phyloP scores from a whole-genome alignment of 2,888 invertebrate genomes.

The Thalpophila matura region DNA sequence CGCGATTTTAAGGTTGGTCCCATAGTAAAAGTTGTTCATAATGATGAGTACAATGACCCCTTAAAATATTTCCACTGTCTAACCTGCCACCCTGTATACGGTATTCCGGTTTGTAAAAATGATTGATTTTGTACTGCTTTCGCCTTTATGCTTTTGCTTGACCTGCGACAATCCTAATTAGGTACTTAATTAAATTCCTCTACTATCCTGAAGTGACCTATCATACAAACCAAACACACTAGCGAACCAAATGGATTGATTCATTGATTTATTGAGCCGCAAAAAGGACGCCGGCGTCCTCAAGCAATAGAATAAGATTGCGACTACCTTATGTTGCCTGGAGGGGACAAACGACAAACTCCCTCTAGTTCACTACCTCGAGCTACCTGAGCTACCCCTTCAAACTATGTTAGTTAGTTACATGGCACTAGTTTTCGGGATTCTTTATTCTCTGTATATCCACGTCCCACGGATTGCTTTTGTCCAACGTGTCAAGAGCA shows the following conservation, averaged over 20 bases:
- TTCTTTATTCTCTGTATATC: conserved; percentile 37
- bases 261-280: too few species aligned
- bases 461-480: conserved; percentile 41
- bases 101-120: neutral
- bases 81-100: too few species aligned
- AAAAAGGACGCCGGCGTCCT: too few species aligned
- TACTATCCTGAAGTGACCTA: neutral
- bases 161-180: too few species aligned
- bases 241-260: conserved; percentile 2
- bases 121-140: neutral
- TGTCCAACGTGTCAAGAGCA: conserved; percentile 48
- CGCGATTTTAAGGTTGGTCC: too few species aligned
- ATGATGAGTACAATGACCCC: too few species aligned
- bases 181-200: too few species aligned
- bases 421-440: conserved; percentile 20
- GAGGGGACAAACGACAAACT: conserved; percentile 21
- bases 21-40: too few species aligned
- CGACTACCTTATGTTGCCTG: too few species aligned
- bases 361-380: conserved; percentile 7
- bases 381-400: conserved; percentile 17
- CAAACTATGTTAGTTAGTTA: conserved; percentile 21
- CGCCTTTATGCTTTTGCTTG: too few species aligned
- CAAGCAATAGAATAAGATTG: too few species aligned
- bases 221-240: neutral
- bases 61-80: too few species aligned